Evolutionary conservation across 2,797 vertebrate species (phyloP), one percentile per base, ranked within the genome.

Genomic region (Pangasius djambal): DNA sequence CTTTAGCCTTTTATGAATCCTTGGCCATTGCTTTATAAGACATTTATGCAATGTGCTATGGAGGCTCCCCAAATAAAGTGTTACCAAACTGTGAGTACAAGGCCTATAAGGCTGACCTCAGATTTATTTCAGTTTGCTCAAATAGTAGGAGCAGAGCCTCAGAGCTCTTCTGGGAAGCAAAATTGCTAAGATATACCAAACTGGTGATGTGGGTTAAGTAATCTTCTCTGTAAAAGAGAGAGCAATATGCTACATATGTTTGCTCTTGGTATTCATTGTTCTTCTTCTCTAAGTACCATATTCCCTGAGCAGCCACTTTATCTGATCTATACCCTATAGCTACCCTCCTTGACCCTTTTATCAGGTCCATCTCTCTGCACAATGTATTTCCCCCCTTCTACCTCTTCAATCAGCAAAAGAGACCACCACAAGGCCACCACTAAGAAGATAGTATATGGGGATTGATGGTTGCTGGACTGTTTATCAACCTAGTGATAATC

Each of bases 151-250:
- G 75, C 28, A 16, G 25, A 52, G 6, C 2, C 25, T 83, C 25
- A 22, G 34, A 22, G 22, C 6, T 75, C 52, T 52, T 52, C 15
- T 13, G 31, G 28, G 70, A 44, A 31, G 31, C 10, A 12, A 31
- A 55, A 88, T 74, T 72, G 44, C 20, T 88, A 20, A 63, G 5
- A 59, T 69, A 61, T 50, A 20, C 79, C 25, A 61, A 48, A 82
- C 18, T 74, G 69, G 18, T 28, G 10, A 50, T 74, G 67, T 83
- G 69, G 16, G 20, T 77, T 78, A 67, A 55, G 44, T 52, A n/a
- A 84, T 84, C 44, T 77, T 83, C 57, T 52, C n/a, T 28, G 57
- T 63, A 81, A 34, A 34, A 57, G 55, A 34, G 1, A 34, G 10
- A 59, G 20, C 31, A 37, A 22, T 81, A 6, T 13, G 13, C 20